Evolutionary conservation across 2,113 vertebrate species (phyloP).

Genomic region (Phyllopteryx taeniolatus): DNA sequence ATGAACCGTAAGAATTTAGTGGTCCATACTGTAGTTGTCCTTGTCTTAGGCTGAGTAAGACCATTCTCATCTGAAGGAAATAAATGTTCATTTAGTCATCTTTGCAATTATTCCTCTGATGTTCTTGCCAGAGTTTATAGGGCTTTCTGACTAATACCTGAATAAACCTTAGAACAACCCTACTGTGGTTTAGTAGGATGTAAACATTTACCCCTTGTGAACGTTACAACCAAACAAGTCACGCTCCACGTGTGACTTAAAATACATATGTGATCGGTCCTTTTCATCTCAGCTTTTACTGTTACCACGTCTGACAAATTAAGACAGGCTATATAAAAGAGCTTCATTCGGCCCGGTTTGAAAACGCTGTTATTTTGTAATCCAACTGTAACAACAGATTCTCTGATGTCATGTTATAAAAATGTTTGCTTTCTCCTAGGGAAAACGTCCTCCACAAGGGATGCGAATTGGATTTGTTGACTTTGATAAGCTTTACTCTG

Average conservation of each 20-base stretch:
- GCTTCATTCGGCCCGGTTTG: slow-evolving; percentile 20
- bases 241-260: slow-evolving; percentile 4
- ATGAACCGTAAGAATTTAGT: neutral
- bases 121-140: slow-evolving; percentile 27
- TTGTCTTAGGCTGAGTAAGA: neutral
- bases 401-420: slow-evolving; percentile 49
- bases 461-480: slow-evolving; percentile 19
- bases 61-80: slow-evolving; percentile 1
- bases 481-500: slow-evolving; percentile 9
- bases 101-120: slow-evolving; percentile 18
- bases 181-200: neutral
- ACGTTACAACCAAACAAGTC: slow-evolving; percentile 9
- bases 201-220: slow-evolving; percentile 20
- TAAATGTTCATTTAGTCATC: neutral
- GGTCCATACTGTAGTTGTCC: neutral
- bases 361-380: slow-evolving; percentile 43
- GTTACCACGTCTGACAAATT: slow-evolving; percentile 19
- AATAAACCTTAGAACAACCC: slow-evolving; percentile 14
- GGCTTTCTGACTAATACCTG: slow-evolving; percentile 25
- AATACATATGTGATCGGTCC: neutral
- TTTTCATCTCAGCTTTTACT: slow-evolving; percentile 20
- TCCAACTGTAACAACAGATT: slow-evolving; percentile 26
- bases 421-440: slow-evolving; percentile 49
- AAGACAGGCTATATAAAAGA: slow-evolving; percentile 23
- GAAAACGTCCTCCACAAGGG: slow-evolving; percentile 12